A percentile compares a stretch with the other conserved stretches of the same genome.
Evolutionary conservation across 2,888 invertebrate genomes (phyloP).

Genomic region (Ariolimax columbianus): DNA sequence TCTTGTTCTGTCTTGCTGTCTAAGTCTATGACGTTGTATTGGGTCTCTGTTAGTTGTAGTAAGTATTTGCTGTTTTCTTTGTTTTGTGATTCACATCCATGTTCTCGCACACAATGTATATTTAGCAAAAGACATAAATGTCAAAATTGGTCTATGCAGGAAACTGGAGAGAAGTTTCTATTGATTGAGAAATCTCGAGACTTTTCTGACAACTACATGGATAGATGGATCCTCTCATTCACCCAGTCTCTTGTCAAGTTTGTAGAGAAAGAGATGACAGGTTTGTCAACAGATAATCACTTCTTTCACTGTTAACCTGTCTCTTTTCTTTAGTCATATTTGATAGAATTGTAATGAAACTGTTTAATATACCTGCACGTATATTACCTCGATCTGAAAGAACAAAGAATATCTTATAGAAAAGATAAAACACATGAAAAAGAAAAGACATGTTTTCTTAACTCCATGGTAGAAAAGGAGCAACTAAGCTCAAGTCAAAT

Average conservation of each 20-base stretch:
- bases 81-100: background rate
- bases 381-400: too few relatives aligned
- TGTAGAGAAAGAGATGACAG: slow-evolving; percentile 92
- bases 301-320: background rate
- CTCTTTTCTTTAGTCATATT: too few relatives aligned
- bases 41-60: too few relatives aligned
- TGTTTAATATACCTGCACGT: too few relatives aligned
- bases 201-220: slow-evolving; percentile 89
- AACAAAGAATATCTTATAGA: too few relatives aligned
- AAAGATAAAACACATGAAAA: too few relatives aligned
- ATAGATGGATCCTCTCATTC: slow-evolving; percentile 97
- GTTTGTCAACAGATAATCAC: slow-evolving; percentile 62
- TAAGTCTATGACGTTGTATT: too few relatives aligned
- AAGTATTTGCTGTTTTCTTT: background rate
- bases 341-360: too few relatives aligned
- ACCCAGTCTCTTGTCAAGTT: slow-evolving; percentile 94
- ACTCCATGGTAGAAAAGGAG: too few relatives aligned
- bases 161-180: slow-evolving; percentile 78
- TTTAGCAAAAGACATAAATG: background rate
- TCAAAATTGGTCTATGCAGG: slow-evolving; percentile 66
- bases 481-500: too few relatives aligned
- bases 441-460: too few relatives aligned
- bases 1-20: too few relatives aligned
- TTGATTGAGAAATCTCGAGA: slow-evolving; percentile 76
- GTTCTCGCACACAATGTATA: background rate